phyloP scores from a whole-genome alignment of 2,797 vertebrate species.

The Bradypodion pumilum region DNA sequence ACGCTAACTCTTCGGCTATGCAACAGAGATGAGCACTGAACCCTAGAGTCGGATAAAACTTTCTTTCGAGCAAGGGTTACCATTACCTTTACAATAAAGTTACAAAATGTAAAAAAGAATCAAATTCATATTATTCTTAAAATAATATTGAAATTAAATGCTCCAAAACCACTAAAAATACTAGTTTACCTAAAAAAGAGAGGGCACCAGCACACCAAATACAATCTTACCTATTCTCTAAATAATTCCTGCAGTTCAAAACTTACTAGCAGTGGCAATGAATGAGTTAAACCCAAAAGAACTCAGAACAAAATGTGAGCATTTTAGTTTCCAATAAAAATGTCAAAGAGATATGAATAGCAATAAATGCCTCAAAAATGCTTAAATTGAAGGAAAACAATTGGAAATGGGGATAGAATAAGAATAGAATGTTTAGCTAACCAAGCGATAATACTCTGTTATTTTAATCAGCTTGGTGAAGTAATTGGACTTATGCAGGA shows the following conservation, averaged over 20 bases:
- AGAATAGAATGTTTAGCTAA: constrained; percentile 79
- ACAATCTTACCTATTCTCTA: no score
- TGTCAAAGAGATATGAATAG: constrained; percentile 75
- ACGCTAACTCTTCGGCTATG: no score
- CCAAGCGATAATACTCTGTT: constrained; percentile 75
- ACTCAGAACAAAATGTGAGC: constrained; percentile 59
- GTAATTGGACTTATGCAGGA: constrained; percentile 69
- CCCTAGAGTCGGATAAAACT: no score
- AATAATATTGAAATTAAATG: no score
- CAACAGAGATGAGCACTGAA: no score
- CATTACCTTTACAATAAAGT: no score
- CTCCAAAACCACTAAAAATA: no score
- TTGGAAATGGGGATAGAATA: constrained; percentile 75
- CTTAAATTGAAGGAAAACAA: constrained; percentile 79
- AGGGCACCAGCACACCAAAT: no score
- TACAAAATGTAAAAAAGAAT: no score
- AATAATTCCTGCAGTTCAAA: background rate
- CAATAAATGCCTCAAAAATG: constrained; percentile 79
- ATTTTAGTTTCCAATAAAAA: constrained; percentile 77
- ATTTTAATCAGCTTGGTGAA: constrained; percentile 77
- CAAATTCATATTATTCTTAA: no score
- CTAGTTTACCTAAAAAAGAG: no score
- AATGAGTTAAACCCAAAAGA: constrained; percentile 66
- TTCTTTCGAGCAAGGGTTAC: no score
- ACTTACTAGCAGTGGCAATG: background rate